Base-by-base conservation (phyloP, 2,888 invertebrate genomes). In the Apodemia hepburni region DNA sequence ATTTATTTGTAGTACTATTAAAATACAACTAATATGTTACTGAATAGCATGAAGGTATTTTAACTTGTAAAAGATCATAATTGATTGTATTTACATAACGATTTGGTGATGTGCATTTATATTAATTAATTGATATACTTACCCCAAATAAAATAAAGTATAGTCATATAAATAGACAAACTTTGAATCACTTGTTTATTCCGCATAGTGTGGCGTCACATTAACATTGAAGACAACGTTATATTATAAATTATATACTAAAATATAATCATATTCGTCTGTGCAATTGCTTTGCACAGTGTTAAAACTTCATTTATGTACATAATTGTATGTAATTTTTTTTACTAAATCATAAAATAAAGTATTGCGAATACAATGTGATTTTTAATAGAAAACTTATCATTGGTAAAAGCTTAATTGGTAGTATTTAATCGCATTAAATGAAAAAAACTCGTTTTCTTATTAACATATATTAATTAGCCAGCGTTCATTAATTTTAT, bases 271-370 rank as follows among this genome's bases (percentile, higher is more conserved):
- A 71, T 68, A 72, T 79, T 79, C 65, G 63, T 78, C 77, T 80
- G 79, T 80, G 76, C 82, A 79, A 73, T 78, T 71, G 76, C 81
- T 82, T 79, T 77, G 78, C 75, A 79, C 81, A 68, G 70, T 71
- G 72, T 71, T 70, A 42, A 42, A 42, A 49, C 47, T 57, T 58
- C 73, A 76, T 73, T 74, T 72, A 79, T 87, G 85, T 87, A 86
- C 78, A 86, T 88, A 84, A 79, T 82, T 87, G 79, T 79, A 80
- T 86, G 85, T 87, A 84, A 87, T 85, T 88, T 88, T n/a, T 80
- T 87, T 85, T 86, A 88, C 85, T 87, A 86, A 86, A 87, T 85
- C 61, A 65, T 64, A 81, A 82, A 88, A 87, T 87, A 85, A 87
- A 88, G 80, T 87, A 87, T 83, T 87, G 79, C 79, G 73, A 84